Base-by-base conservation (phyloP, 2,888 invertebrate genomes). In the Pyrrhia umbra region DNA sequence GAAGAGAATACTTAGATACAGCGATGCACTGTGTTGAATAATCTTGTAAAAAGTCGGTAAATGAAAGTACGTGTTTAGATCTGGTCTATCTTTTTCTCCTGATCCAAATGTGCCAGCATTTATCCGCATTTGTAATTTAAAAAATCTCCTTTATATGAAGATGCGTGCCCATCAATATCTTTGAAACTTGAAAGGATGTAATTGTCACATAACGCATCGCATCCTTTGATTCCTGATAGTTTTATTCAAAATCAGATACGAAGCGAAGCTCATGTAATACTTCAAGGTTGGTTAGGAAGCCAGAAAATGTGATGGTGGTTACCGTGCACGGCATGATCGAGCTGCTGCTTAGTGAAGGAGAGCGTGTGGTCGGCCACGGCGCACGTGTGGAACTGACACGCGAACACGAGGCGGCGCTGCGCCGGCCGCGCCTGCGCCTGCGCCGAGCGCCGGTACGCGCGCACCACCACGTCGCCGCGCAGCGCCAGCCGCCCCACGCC, bases 381-480 rank as follows among this genome's bases (percentile, higher is more conserved):
- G 94, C 98, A 98, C 4, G 99, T 98, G 95, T 99, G 98, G 95
- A 99, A 98, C 96, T 99, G 98, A 88, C 97, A 97, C 51, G 97
- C 96, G 95, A 98, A 98, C 79, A 98, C 96, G n/a, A 97, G 96
- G 81, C 97, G 97, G 42, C 97, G 92, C 70, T 84, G 89, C 96
- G 94, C 63, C 52, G 87, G 63, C 77, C 85, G 88, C 75, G 87
- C 81, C 57, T 88, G 86, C 68, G 95, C 81, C 55, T 88, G 86
- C 69, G 95, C 95, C 1, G 93, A 92, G 4, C 97, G 96, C 83
- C 98, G 97, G 95, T 98, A 98, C 89, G 98, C 98, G 90, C 98
- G 98, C 84, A 99, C 96, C 68, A 98, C 95, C 77, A 99, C 97
- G 92, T 99, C 99, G 13, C 99, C 98, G 54, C 98, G 96, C 15